phyloP scores from a whole-genome alignment of 2,113 vertebrate genomes.

The Conger conger region DNA sequence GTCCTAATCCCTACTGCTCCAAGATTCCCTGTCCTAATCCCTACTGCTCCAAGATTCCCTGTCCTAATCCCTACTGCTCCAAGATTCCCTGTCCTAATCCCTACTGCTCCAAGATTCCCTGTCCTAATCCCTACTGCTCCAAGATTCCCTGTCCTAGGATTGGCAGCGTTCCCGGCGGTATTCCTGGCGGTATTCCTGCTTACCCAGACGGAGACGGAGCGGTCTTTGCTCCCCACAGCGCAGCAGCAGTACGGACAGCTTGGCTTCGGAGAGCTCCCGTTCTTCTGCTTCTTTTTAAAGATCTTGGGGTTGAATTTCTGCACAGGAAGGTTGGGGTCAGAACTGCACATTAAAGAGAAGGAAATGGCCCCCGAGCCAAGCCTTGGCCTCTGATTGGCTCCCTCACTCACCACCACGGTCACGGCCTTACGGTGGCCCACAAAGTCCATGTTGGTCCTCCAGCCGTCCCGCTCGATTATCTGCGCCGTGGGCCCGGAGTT shows the following conservation, averaged over 20 bases:
- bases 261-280: constrained; percentile 90
- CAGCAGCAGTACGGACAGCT: constrained; percentile 96
- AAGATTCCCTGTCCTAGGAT: no score
- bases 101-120: no score
- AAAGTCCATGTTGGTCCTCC: constrained; percentile 99
- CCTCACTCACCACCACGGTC: constrained; percentile 88
- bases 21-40: no score
- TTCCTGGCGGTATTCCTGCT: constrained; percentile 40
- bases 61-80: no score
- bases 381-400: neutral
- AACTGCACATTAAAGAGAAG: neutral
- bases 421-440: constrained; percentile 97
- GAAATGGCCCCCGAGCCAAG: neutral
- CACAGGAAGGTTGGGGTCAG: neutral
- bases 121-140: no score
- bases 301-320: constrained; percentile 99
- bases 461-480: constrained; percentile 95
- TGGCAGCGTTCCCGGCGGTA: neutral
- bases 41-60: no score
- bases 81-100: no score
- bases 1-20: no score
- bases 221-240: constrained; percentile 95
- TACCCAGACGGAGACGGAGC: constrained; percentile 97
- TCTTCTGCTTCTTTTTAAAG: constrained; percentile 97
- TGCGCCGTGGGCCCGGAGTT: constrained; percentile 97